phyloP scores from a whole-genome alignment of 2,797 vertebrate species.

The Pyrocephalus nanus region DNA sequence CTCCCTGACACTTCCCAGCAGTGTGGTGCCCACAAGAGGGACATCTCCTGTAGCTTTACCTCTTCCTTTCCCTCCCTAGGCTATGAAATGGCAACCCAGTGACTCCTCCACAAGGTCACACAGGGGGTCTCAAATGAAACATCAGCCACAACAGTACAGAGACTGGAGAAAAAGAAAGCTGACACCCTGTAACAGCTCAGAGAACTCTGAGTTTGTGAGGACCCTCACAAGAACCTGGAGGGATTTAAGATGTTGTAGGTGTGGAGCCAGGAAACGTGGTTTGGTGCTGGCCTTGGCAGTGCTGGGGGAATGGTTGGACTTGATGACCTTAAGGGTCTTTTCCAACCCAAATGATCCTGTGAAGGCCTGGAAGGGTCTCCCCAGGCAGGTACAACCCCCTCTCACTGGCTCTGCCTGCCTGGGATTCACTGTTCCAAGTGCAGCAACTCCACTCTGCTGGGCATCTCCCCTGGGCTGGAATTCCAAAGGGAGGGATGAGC shows the following conservation, averaged over 20 bases:
- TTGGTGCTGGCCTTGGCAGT: not conserved
- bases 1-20: not conserved
- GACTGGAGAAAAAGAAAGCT: not conserved
- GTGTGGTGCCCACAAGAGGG: not conserved
- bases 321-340: not conserved
- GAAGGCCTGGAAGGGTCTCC: not conserved
- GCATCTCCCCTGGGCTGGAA: not conserved
- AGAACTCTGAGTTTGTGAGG: not conserved
- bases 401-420: not conserved
- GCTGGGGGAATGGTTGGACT: not conserved
- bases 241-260: rapidly evolving
- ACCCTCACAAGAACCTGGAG: rapidly evolving
- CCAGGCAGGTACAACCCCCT: not conserved
- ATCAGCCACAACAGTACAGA: not conserved
- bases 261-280: not conserved
- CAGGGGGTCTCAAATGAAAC: not conserved
- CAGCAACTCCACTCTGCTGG: not conserved
- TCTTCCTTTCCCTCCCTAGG: not conserved
- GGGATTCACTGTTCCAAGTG: not conserved
- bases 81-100: not conserved
- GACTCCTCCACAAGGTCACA: not conserved
- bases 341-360: not conserved
- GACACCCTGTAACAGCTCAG: not conserved
- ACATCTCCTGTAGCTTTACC: not conserved
- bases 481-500: not conserved